Evolutionary conservation across 1,140 invertebrate species (phyloP).

Genomic region (Calosoma granatense): DNA sequence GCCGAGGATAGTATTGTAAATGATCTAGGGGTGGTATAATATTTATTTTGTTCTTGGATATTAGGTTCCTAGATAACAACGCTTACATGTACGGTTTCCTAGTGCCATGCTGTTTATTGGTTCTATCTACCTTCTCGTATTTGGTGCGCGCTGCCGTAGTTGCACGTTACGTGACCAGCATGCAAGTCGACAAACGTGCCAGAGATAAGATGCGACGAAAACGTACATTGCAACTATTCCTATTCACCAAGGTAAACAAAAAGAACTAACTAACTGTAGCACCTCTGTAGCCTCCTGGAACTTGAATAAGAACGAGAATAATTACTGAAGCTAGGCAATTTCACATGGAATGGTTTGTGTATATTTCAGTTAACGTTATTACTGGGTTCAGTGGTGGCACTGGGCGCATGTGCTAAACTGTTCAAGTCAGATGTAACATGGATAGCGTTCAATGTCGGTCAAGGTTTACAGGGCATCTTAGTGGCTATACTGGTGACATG

Average conservation of each 20-base stretch:
- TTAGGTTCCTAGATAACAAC: conserved; percentile 31
- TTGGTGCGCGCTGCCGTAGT: conserved; percentile 27
- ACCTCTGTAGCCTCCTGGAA: too few species aligned
- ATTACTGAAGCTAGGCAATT: too few species aligned
- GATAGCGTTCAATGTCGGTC: conserved; percentile 38
- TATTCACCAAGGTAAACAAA: conserved; percentile 46
- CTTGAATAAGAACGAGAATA: too few species aligned
- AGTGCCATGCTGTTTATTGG: conserved; percentile 24
- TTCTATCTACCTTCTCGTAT: conserved; percentile 25
- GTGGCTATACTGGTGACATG: conserved; percentile 53
- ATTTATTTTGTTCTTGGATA: too few species aligned
- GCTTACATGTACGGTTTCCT: conserved; percentile 30
- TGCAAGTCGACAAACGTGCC: conserved; percentile 46
- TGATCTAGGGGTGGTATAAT: too few species aligned
- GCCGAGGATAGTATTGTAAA: neutral
- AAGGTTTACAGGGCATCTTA: conserved; percentile 45
- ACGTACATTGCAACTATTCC: conserved; percentile 44
- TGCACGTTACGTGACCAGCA: conserved; percentile 29
- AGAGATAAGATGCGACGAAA: conserved; percentile 48
- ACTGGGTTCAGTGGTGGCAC: conserved; percentile 23
- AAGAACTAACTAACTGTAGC: too few species aligned
- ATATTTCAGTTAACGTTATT: conserved; percentile 31
- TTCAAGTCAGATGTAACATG: conserved; percentile 30
- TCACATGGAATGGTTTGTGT: too few species aligned
- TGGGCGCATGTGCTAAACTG: conserved; percentile 26